These are phyloP conservation scores for Diarsia rubi DNA, from an alignment of 2,888 invertebrate genomes.

Conservation along the genomic window DNA sequence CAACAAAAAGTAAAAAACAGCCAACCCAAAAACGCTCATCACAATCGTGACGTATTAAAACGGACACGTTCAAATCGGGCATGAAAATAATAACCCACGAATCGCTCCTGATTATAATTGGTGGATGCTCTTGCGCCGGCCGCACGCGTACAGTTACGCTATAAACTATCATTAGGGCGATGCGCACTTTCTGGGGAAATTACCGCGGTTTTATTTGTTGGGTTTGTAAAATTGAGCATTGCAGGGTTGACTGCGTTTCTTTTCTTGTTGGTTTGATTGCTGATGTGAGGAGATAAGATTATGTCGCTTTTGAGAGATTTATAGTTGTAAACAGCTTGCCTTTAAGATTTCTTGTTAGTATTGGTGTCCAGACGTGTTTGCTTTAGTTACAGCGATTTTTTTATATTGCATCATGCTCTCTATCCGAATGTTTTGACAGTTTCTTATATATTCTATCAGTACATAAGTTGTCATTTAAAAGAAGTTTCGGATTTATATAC, in stretches of 20 bases:
- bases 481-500: neutral
- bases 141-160: slow-evolving; percentile 74
- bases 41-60: slow-evolving; percentile 68
- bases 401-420: neutral
- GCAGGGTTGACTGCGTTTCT: slow-evolving; percentile 57
- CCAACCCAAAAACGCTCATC: slow-evolving; percentile 49
- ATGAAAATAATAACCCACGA: slow-evolving; percentile 80
- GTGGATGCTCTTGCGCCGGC: slow-evolving; percentile 70
- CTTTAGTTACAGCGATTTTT: neutral
- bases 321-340: neutral
- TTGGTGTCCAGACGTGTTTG: neutral
- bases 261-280: neutral
- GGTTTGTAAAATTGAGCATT: slow-evolving; percentile 72
- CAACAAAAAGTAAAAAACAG: slow-evolving; percentile 21
- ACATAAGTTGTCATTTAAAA: neutral
- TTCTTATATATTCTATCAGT: neutral
- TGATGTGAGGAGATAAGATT: slow-evolving; percentile 3
- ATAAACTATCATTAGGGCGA: slow-evolving; percentile 77
- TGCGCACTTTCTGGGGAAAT: slow-evolving; percentile 72
- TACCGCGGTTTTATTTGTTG: slow-evolving; percentile 75
- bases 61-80: slow-evolving; percentile 71
- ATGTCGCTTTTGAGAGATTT: slow-evolving; percentile 4
- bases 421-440: neutral
- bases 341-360: neutral
- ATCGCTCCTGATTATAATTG: slow-evolving; percentile 81